These are phyloP conservation scores for Geococcyx californianus DNA, from an alignment of 2,113 vertebrate species.

Conservation along the genomic window DNA sequence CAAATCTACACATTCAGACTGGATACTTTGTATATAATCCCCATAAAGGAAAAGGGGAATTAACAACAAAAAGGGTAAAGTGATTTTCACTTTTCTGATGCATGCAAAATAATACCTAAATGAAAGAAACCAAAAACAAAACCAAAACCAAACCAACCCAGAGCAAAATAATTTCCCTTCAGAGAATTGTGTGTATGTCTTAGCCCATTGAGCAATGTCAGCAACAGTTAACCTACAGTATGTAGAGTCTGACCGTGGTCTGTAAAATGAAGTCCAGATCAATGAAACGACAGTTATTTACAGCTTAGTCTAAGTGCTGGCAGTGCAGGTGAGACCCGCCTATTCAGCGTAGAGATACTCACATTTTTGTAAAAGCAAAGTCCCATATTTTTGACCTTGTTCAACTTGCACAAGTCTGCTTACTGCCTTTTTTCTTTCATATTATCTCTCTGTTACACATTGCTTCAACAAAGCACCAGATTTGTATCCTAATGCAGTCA, in stretches of 20 bases:
- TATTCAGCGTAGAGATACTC: not conserved
- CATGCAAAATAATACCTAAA: not conserved
- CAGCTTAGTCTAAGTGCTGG: not conserved
- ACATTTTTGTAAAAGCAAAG: not conserved
- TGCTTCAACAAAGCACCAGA: not conserved
- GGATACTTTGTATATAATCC: not conserved
- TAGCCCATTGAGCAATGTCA: not conserved
- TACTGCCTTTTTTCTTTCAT: not conserved
- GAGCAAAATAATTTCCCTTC: not conserved
- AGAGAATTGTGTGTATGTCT: not conserved
- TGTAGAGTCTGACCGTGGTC: slow-evolving; percentile 3
- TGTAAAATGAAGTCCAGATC: slow-evolving; percentile 20
- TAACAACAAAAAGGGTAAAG: not conserved
- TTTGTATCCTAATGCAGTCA: not conserved
- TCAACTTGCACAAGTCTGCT: not conserved
- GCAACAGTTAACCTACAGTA: slow-evolving; percentile 13
- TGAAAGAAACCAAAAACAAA: not conserved
- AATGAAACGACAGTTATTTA: slow-evolving; percentile 19
- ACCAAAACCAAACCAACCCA: not conserved
- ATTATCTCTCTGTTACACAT: slow-evolving; percentile 18
- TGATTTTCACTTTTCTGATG: not conserved
- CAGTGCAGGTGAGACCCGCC: not conserved
- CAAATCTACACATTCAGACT: not conserved
- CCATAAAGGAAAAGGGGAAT: not conserved
- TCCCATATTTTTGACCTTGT: not conserved